Percentiles rank a stretch among this genome's conserved stretches.
Conservation (phyloP, 2,888 invertebrate species). For the Sesia bembeciformis region DNA sequence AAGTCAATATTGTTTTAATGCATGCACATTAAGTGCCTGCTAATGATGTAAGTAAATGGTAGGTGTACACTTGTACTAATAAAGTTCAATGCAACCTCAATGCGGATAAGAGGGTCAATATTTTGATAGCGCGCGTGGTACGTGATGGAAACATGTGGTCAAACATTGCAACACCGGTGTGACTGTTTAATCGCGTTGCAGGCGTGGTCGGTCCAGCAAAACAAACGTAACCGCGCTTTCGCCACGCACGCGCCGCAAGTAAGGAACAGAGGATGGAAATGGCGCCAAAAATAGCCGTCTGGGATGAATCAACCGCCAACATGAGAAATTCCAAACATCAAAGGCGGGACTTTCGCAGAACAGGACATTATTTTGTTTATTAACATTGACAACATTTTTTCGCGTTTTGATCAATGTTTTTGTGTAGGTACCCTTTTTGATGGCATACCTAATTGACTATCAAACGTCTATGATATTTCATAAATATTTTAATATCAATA, state of each 20-base stretch:
- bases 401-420: background rate
- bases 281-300: constrained; percentile 47
- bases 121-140: constrained; percentile 66
- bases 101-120: constrained; percentile 69
- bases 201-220: constrained; percentile 31
- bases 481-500: too few relatives aligned
- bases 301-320: constrained; percentile 58
- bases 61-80: constrained; percentile 50
- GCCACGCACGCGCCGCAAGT: constrained; percentile 18
- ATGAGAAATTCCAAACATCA: constrained; percentile 60
- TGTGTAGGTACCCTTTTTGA: background rate
- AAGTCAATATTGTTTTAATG: constrained; percentile 56
- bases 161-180: constrained; percentile 61
- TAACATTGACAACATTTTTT: constrained; percentile 4
- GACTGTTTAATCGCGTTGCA: constrained; percentile 46
- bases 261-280: constrained; percentile 12
- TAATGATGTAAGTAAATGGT: constrained; percentile 64
- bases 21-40: constrained; percentile 50
- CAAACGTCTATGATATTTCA: too few relatives aligned
- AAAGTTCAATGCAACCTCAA: constrained; percentile 47
- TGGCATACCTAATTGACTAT: too few relatives aligned
- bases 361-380: constrained; percentile 16
- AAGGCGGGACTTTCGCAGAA: constrained; percentile 53
- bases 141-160: constrained; percentile 61
- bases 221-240: constrained; percentile 4